Base-by-base conservation (phyloP, 2,797 vertebrate genomes). In the Hypotaenidia okinawae region DNA sequence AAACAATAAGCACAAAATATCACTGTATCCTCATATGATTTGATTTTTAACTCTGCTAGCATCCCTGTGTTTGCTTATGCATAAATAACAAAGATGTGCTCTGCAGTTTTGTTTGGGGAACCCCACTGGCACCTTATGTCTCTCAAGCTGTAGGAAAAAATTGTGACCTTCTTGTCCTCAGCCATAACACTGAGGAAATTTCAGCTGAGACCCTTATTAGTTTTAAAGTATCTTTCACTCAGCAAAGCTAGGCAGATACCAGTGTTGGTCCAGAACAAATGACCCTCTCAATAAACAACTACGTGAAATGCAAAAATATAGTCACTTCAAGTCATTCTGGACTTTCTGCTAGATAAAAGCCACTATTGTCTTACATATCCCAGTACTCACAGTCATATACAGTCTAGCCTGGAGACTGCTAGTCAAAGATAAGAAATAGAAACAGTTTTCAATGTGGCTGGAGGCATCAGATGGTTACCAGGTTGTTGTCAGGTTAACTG, bases 61-160 rank as follows among this genome's bases (percentile, higher is more conserved):
- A 67, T 89, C 24, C 62, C 66, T 82, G 37, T 94, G 73, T 89
- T 90, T 96, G 37, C 84, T 85, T 78, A 58, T 78, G 80, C 74
- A 66, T 85, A 91, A 94, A 87, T 28, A 90, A 68, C 69, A 81
- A 89, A 89, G 59, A 62, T 51, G n/a, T 45, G 55, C 57, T 81
- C 58, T 93, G 58, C 52, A 72, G 72, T 87, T 87, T 82, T 64
- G 33, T 54, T 19, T 16, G 30, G 41, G 52, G 52, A 92, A 81
- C 78, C 68, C 75, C 15, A 64, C 47, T 62, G 83, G 28, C 22
- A 84, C 59, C 43, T 94, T 93, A 77, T 77, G 78, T 78, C 89
- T 88, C 83, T 85, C 76, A 89, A 84, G 61, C 84, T 95, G 58
- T 59, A 61, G 23, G 39, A 84, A 93, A 83, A 90, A 79, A 78